These are phyloP conservation scores for Muscina levida DNA, from an alignment of 2,888 invertebrate genomes.

Conservation along the genomic window DNA sequence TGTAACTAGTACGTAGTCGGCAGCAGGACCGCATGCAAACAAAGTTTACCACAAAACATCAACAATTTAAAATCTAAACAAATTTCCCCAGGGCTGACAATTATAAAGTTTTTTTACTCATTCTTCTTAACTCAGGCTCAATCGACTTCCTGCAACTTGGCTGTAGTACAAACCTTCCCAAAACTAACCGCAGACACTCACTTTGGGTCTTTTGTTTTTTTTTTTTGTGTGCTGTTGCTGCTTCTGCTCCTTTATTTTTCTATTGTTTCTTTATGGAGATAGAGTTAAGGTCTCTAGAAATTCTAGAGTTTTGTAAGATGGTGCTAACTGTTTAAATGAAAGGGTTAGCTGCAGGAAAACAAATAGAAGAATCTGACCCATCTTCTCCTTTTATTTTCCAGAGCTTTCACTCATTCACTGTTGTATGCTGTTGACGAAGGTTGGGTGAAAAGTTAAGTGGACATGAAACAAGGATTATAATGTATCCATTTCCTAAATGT, in stretches of 20 bases:
- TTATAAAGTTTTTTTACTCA: constrained; percentile 53
- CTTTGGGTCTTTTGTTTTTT: constrained; percentile 8
- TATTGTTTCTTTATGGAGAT: constrained; percentile 4
- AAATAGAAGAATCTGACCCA: no score
- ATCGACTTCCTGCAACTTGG: constrained; percentile 34
- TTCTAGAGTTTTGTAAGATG: constrained; percentile 41
- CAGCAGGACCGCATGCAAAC: neutral
- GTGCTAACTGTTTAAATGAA: constrained; percentile 56
- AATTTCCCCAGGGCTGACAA: constrained; percentile 63
- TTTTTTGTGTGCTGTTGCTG: constrained; percentile 20
- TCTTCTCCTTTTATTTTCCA: no score
- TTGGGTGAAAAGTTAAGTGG: neutral
- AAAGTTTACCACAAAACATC: constrained; percentile 62
- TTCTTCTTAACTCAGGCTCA: neutral
- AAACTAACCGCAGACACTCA: constrained; percentile 48
- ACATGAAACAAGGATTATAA: neutral
- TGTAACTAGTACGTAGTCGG: no score
- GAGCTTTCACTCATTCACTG: neutral
- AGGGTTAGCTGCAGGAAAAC: no score
- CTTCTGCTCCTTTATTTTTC: no score
- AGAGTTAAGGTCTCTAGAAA: constrained; percentile 30
- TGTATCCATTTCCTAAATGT: neutral
- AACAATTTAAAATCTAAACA: constrained; percentile 64
- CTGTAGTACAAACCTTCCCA: constrained; percentile 41
- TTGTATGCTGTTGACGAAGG: neutral